Evolutionary conservation across 2,888 invertebrate species (phyloP).

Genomic region (Xestia c-nigrum): DNA sequence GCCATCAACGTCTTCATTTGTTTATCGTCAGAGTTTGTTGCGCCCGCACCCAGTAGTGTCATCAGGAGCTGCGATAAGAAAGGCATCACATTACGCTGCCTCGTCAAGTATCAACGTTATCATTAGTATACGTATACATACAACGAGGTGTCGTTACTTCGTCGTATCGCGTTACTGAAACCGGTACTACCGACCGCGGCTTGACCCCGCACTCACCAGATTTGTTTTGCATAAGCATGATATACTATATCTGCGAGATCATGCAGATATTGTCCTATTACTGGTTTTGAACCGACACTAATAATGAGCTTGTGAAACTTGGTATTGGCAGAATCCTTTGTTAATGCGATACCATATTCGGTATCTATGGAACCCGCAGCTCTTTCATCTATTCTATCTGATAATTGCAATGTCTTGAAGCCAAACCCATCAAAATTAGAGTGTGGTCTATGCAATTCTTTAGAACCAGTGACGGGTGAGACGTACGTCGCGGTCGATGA

Average conservation of each 20-base stretch:
- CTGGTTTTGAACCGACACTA: slow-evolving; percentile 18
- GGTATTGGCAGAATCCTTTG: slow-evolving; percentile 22
- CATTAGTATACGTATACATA: slow-evolving; percentile 51
- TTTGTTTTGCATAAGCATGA: slow-evolving; percentile 61
- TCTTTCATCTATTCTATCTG: not conserved
- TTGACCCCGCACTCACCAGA: slow-evolving; percentile 61
- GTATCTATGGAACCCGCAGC: slow-evolving; percentile 1
- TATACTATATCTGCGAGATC: slow-evolving; percentile 48
- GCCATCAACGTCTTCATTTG: slow-evolving; percentile 32
- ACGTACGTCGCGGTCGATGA: slow-evolving; percentile 65
- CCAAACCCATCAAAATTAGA: slow-evolving; percentile 28
- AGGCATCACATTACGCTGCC: slow-evolving; percentile 59
- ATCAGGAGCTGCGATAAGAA: slow-evolving; percentile 63
- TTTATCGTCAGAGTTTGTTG: slow-evolving; percentile 50
- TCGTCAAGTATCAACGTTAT: slow-evolving; percentile 58
- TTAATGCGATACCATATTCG: not conserved
- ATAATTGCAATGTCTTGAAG: slow-evolving; percentile 23
- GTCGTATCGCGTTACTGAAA: slow-evolving; percentile 65
- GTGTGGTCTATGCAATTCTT: slow-evolving; percentile 31
- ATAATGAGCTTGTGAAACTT: slow-evolving; percentile 30
- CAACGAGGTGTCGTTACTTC: slow-evolving; percentile 58
- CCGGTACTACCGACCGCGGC: slow-evolving; percentile 69
- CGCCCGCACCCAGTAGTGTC: slow-evolving; percentile 57
- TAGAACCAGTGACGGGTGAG: slow-evolving; percentile 51
- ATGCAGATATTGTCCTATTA: slow-evolving; percentile 41